phyloP scores from a whole-genome alignment of 2,888 invertebrate genomes.

The Pollenia griseotomentosa region DNA sequence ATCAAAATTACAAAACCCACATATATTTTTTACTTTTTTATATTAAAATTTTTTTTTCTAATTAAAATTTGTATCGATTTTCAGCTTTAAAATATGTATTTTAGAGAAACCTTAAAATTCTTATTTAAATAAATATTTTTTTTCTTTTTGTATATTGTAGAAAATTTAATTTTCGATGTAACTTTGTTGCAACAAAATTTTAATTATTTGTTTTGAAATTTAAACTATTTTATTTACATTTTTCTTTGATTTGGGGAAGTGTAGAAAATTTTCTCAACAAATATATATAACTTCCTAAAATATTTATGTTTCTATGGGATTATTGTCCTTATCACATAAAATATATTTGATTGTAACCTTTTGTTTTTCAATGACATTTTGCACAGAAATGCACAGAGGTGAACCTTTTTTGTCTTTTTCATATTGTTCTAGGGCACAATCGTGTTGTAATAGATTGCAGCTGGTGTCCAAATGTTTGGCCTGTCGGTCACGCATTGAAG shows the following conservation, averaged over 20 bases:
- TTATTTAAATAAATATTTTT: background rate
- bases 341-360: conserved; percentile 80
- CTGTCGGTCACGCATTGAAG: conserved; percentile 70
- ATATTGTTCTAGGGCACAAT: conserved; percentile 76
- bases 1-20: no score
- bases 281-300: background rate
- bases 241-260: background rate
- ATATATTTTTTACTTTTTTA: no score
- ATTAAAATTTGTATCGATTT: no score
- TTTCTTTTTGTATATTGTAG: conserved; percentile 18
- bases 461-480: conserved; percentile 51
- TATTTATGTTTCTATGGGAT: conserved; percentile 72
- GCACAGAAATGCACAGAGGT: conserved; percentile 78
- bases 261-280: background rate
- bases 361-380: conserved; percentile 76
- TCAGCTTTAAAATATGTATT: no score
- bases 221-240: conserved; percentile 10
- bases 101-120: conserved; percentile 24
- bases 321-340: conserved; percentile 82
- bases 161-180: conserved; percentile 62
- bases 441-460: conserved; percentile 45
- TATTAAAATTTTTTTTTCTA: no score
- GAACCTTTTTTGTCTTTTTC: conserved; percentile 75
- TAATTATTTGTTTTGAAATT: background rate
- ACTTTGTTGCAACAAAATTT: conserved; percentile 46